These are phyloP conservation scores for Meloidogyne chitwoodi DNA, from an alignment of 1,140 invertebrate species.

Conservation along the genomic window DNA sequence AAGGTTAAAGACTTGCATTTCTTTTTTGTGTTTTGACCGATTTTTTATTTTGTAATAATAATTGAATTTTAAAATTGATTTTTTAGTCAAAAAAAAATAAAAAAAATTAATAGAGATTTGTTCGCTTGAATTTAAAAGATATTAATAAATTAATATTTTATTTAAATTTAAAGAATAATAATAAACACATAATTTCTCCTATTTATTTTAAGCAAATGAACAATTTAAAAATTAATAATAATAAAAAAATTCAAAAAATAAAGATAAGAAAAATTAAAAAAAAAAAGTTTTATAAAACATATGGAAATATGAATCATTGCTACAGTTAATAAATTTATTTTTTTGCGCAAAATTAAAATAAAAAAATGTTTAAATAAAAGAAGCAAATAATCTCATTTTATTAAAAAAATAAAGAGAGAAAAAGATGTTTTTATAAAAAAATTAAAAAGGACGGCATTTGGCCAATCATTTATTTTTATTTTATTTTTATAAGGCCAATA, in stretches of 20 bases:
- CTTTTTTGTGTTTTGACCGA: background rate
- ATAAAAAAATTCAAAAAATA: no score
- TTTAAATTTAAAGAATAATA: no score
- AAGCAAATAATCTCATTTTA: background rate
- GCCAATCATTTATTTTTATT: background rate
- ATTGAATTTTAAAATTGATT: background rate
- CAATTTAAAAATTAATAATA: no score
- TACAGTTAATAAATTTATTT: background rate
- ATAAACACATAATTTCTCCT: no score
- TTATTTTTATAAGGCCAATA: no score
- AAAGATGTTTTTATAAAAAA: background rate
- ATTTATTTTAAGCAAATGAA: no score
- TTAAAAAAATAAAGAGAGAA: background rate
- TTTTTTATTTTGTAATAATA: constrained; percentile 5
- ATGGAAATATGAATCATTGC: no score
- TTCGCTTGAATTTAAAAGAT: no score
- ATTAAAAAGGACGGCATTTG: background rate
- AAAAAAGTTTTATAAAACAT: no score
- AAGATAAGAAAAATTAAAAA: no score
- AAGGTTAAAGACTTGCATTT: background rate
- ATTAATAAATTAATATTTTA: no score
- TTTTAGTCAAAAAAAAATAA: background rate
- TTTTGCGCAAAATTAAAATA: background rate
- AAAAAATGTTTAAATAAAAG: background rate
- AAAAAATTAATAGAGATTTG: no score